Percentiles rank a stretch among this genome's conserved stretches.
phyloP scores from a whole-genome alignment of 92 coral and sea anemone species.

The Pocillopora meandrina region DNA sequence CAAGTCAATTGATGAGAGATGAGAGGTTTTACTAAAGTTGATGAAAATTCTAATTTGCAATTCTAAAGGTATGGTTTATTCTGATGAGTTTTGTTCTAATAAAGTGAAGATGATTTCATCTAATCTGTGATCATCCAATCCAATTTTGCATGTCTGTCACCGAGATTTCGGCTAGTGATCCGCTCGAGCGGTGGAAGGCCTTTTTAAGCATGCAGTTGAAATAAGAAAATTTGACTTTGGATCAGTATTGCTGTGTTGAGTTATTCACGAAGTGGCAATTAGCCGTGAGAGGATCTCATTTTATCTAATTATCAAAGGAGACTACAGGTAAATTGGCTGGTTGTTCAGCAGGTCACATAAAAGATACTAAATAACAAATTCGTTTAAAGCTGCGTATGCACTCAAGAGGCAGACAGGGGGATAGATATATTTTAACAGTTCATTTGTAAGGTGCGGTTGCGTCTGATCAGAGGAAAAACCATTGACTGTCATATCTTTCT shows the following conservation, averaged over 20 bases:
- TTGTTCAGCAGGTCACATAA: slow-evolving; percentile 6
- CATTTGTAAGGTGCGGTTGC: no score
- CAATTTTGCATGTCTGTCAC: neutral
- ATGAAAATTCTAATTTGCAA: neutral
- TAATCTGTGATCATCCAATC: slow-evolving; percentile 8
- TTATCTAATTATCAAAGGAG: neutral
- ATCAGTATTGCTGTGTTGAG: neutral
- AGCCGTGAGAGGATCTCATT: neutral
- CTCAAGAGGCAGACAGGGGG: neutral
- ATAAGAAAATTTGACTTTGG: neutral
- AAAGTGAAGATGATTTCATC: slow-evolving; percentile 16
- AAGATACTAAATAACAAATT: neutral
- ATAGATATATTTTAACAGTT: no score
- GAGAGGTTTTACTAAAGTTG: neutral
- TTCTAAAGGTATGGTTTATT: neutral
- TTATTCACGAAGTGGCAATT: neutral
- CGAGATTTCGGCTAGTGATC: neutral
- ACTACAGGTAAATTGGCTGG: slow-evolving; percentile 18
- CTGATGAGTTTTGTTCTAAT: neutral
- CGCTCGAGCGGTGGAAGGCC: neutral
- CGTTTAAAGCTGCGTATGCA: neutral
- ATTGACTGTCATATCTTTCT: no score
- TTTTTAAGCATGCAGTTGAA: neutral
- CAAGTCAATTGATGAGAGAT: no score
- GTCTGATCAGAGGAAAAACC: slow-evolving; percentile 26